These are phyloP conservation scores for Stegastes partitus DNA, from an alignment of 2,113 vertebrate genomes.

Conservation along the genomic window DNA sequence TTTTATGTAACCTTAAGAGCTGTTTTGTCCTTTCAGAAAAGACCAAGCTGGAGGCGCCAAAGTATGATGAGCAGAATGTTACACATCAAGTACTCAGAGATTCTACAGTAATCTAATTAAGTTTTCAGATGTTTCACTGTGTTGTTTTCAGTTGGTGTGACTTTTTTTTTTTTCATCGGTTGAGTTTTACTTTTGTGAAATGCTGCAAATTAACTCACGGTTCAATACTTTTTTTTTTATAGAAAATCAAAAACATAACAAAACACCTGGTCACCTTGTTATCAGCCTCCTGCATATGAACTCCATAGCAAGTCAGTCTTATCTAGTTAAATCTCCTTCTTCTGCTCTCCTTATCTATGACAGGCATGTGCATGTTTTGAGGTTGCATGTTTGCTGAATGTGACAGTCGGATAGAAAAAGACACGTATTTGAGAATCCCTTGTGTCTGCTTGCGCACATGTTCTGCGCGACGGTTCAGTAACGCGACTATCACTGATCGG, in stretches of 20 bases:
- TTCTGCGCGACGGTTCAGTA: constrained; percentile 37
- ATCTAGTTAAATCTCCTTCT: constrained; percentile 41
- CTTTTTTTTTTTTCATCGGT: background rate
- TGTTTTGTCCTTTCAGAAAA: background rate
- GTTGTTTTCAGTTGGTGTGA: constrained; percentile 1
- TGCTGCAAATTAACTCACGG: background rate
- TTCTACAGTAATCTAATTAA: background rate
- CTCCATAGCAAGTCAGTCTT: constrained; percentile 12
- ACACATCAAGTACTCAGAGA: too few relatives aligned
- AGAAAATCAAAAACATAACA: constrained; percentile 17
- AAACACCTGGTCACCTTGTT: constrained; percentile 18
- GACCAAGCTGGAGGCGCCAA: too few relatives aligned
- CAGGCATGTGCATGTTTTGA: constrained; percentile 35
- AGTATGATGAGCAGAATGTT: too few relatives aligned
- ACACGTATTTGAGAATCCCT: background rate
- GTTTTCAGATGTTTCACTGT: background rate
- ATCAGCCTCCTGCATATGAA: constrained; percentile 16
- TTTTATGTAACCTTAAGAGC: background rate
- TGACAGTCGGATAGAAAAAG: background rate
- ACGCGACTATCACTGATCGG: constrained; percentile 56
- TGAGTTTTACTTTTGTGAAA: background rate
- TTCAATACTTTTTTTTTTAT: background rate
- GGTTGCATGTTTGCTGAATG: constrained; percentile 6
- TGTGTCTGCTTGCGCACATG: background rate
- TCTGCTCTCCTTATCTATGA: constrained; percentile 33